Percentiles rank a stretch among this genome's conserved stretches.
These are phyloP conservation scores for Adrianichthys oophorus DNA, from an alignment of 2,797 vertebrate species.

Conservation along the genomic window DNA sequence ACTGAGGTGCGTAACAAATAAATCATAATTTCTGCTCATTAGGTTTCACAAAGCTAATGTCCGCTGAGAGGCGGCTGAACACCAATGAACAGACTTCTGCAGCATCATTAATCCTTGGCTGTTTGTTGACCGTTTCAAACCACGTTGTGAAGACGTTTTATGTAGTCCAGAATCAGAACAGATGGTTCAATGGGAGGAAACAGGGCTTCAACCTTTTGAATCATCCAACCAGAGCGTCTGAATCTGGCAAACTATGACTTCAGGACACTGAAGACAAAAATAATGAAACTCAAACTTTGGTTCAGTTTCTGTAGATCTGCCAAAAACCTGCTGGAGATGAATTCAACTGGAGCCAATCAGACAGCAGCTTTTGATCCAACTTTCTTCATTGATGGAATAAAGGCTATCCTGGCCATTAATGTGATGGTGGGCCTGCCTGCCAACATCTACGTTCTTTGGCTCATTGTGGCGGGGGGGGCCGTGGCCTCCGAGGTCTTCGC, in stretches of 20 bases:
- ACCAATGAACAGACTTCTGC: background rate
- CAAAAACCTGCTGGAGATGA: conserved; percentile 7
- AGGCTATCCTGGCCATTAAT: conserved; percentile 3
- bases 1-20: conserved; percentile 21
- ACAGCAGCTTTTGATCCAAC: background rate
- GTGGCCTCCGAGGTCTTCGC: conserved; percentile 18
- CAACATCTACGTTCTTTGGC: conserved; percentile 15
- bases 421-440: conserved; percentile 11
- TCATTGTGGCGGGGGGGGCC: background rate
- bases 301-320: background rate
- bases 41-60: background rate
- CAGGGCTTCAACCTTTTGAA: background rate
- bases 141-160: too few species aligned
- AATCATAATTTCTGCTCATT: background rate
- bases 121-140: conserved; percentile 3
- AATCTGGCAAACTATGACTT: too few species aligned
- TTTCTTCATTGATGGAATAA: background rate
- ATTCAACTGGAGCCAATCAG: background rate
- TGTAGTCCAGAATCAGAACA: background rate
- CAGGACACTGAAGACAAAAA: too few species aligned
- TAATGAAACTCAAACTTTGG: background rate
- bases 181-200: background rate
- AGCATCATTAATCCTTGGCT: background rate
- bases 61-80: background rate
- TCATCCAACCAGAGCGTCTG: background rate